Evolutionary conservation across 2,113 vertebrate genomes (phyloP), one percentile per base, ranked within the genome.

Genomic region (Muntiacus muntjak): DNA sequence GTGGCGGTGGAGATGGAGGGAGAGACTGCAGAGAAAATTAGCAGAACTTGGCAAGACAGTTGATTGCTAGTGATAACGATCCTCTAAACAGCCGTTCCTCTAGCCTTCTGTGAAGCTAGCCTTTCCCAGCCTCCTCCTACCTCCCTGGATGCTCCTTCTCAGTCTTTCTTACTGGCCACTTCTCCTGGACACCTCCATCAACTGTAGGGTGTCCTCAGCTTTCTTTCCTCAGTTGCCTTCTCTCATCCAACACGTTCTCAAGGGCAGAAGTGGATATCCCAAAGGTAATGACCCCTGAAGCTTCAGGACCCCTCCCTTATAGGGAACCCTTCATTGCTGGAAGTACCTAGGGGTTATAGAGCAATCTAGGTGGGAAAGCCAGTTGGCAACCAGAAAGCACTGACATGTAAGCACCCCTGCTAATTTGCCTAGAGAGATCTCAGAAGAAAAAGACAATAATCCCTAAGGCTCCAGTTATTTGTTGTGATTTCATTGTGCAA

Each of bases 1-100:
- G 62, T 92, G 96, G 94, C 97, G 95, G 89, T 95, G 57, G 64
- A 96, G 86, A 57, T 52, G 21, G 64, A 50, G 54, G 76, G 55
- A 57, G 83, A 94, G 11, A 64, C 55, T 28, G 26, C 23, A 15
- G 55, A 28, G 60, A 84, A 71, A 62, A 36, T 62, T 16, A 17
- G 36, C 30, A 23, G 74, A 84, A 87, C 50, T 90, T 83, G 55
- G 15, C 55, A 40, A 23, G 12, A 52, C 21, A 47, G 36, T 36
- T 50, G 57, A 30, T 84, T 30, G 81, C 67, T 62, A 30, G n/a
- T 28, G 60, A 28, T 52, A 52, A 57, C 2, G 30, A 79, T 19
- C 30, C 26, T 94, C 28, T 43, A 6, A 58, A 87, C n/a, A 84
- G 79, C 55, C 6, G 0, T 78, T 91, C n/a, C 15, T 62, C 47